phyloP scores from a whole-genome alignment of 2,113 vertebrate species.

The Hippocampus guttulatus region DNA sequence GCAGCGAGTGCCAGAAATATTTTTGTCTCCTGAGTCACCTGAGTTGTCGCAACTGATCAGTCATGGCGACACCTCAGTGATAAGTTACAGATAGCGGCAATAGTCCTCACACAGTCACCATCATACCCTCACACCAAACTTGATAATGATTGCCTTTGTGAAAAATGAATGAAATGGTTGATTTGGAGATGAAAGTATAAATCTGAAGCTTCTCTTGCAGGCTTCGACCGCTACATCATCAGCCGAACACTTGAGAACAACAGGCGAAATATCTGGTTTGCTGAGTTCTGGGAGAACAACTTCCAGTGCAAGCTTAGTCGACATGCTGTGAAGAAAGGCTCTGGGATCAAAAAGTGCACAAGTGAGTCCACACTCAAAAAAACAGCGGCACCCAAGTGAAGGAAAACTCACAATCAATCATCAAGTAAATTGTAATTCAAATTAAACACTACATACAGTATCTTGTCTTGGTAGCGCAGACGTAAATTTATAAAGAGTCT shows the following conservation, averaged over 20 bases:
- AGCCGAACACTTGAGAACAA: conserved; percentile 94
- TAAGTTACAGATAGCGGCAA: background rate
- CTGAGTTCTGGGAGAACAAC: conserved; percentile 96
- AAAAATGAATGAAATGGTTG: background rate
- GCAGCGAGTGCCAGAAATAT: too few species aligned
- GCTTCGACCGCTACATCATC: conserved; percentile 93
- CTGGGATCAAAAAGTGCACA: conserved; percentile 92
- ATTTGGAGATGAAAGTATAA: background rate
- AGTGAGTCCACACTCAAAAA: conserved; percentile 74
- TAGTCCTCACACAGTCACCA: background rate
- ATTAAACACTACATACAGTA: background rate
- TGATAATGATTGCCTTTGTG: background rate
- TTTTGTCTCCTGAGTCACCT: too few species aligned
- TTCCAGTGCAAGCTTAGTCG: conserved; percentile 95
- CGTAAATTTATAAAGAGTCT: conserved; percentile 17
- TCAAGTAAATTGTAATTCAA: conserved; percentile 28
- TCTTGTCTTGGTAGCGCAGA: conserved; percentile 7
- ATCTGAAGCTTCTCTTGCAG: conserved; percentile 57
- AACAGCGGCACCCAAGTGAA: conserved; percentile 6
- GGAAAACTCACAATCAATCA: conserved; percentile 26
- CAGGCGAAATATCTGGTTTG: conserved; percentile 94
- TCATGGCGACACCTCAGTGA: background rate
- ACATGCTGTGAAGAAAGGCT: conserved; percentile 87
- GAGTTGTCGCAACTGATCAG: too few species aligned
- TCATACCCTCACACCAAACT: background rate